A percentile compares a stretch with the other conserved stretches of the same genome.
phyloP scores from a whole-genome alignment of 1,140 invertebrate genomes.

The Drosophila rufa region DNA sequence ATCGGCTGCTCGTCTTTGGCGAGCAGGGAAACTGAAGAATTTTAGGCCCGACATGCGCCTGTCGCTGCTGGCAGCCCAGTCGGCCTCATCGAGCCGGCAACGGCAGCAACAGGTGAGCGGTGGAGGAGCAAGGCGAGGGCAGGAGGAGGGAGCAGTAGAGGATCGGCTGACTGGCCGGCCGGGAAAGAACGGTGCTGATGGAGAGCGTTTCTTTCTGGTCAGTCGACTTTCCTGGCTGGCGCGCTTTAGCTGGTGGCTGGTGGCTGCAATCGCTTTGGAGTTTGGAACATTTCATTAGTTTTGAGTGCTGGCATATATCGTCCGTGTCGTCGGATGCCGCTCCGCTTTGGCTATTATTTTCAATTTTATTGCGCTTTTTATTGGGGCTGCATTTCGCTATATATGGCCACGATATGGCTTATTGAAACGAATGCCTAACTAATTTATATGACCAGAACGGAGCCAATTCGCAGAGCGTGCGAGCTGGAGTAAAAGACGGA shows the following conservation, averaged over 20 bases:
- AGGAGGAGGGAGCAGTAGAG: neutral
- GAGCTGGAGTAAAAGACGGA: slow-evolving; percentile 3
- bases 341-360: slow-evolving; percentile 78
- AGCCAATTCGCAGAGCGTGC: slow-evolving; percentile 17
- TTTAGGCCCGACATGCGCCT: slow-evolving; percentile 55
- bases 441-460: slow-evolving; percentile 72
- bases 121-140: neutral
- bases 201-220: slow-evolving; percentile 43
- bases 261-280: slow-evolving; percentile 78
- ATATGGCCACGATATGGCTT: slow-evolving; percentile 67
- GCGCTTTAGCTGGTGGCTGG: slow-evolving; percentile 49
- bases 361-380: slow-evolving; percentile 82
- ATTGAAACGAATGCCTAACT: slow-evolving; percentile 75
- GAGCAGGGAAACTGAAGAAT: slow-evolving; percentile 67
- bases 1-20: slow-evolving; percentile 68
- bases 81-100: slow-evolving; percentile 7
- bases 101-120: slow-evolving; percentile 33
- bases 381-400: slow-evolving; percentile 75
- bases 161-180: neutral
- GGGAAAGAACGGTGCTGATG: neutral
- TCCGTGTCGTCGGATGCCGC: slow-evolving; percentile 54
- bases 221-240: slow-evolving; percentile 53
- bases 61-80: slow-evolving; percentile 58
- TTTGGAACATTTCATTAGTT: slow-evolving; percentile 83
- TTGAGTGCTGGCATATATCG: slow-evolving; percentile 82